Evolutionary conservation across 2,888 invertebrate species (phyloP).

Genomic region (Sinelater perroti): DNA sequence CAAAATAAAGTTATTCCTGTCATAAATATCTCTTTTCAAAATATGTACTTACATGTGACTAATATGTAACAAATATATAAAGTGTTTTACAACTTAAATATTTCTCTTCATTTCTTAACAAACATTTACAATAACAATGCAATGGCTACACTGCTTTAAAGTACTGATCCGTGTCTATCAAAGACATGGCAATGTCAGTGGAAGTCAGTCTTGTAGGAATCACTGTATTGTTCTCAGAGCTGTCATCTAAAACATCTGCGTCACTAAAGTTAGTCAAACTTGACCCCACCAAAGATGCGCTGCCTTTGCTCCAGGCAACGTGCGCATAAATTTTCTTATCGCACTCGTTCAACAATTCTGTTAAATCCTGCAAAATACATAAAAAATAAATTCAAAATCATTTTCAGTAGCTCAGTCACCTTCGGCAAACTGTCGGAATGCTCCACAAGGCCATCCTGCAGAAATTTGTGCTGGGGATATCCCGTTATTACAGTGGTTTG

Average conservation of each 20-base stretch:
- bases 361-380: conserved; percentile 44
- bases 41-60: too few species aligned
- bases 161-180: conserved; percentile 54
- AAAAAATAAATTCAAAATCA: conserved; percentile 37
- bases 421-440: conserved; percentile 57
- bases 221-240: conserved; percentile 46
- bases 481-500: conserved; percentile 70
- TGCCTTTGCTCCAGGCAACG: conserved; percentile 19
- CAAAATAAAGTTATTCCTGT: too few species aligned
- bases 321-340: conserved; percentile 46
- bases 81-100: too few species aligned
- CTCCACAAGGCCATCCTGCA: conserved; percentile 61
- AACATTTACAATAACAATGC: too few species aligned
- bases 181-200: conserved; percentile 54
- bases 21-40: too few species aligned
- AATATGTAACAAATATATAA: too few species aligned
- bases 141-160: too few species aligned
- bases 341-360: conserved; percentile 48
- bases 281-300: conserved; percentile 10
- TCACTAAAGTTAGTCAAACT: conserved; percentile 7
- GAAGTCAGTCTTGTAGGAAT: conserved; percentile 49
- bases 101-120: too few species aligned
- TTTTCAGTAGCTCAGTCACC: neutral
- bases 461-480: conserved; percentile 66
- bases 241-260: conserved; percentile 41